These are phyloP conservation scores for Drosophila recens DNA, from an alignment of 2,888 invertebrate species.

Conservation along the genomic window DNA sequence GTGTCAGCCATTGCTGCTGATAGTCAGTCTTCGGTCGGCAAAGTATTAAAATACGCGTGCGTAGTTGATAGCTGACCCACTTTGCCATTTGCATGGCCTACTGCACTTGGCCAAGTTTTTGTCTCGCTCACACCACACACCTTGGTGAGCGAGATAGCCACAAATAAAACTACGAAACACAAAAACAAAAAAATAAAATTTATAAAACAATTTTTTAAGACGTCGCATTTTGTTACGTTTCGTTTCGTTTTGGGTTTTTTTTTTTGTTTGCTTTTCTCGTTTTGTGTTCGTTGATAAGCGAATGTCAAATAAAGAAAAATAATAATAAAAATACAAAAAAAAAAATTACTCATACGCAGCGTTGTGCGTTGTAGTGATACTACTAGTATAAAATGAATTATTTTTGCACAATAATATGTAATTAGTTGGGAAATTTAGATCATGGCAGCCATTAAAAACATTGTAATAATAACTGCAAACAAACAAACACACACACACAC, in stretches of 20 bases:
- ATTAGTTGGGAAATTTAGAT: conserved; percentile 79
- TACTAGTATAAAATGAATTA: conserved; percentile 24
- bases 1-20: conserved; percentile 38
- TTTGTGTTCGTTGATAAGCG: conserved; percentile 39
- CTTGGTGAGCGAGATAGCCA: conserved; percentile 30
- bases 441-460: conserved; percentile 78
- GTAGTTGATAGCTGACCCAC: conserved; percentile 82
- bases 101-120: conserved; percentile 86
- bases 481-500: not conserved
- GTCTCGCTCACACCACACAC: conserved; percentile 69
- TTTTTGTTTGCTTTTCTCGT: conserved; percentile 26
- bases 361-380: conserved; percentile 26
- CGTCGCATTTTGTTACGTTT: conserved; percentile 24
- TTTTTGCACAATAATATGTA: conserved; percentile 63
- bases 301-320: conserved; percentile 24
- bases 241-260: conserved; percentile 26
- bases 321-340: not conserved
- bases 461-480: conserved; percentile 59
- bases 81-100: conserved; percentile 85
- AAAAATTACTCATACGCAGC: conserved; percentile 56
- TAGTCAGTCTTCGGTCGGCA: conserved; percentile 26
- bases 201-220: conserved; percentile 29
- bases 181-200: conserved; percentile 18
- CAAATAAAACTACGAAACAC: conserved; percentile 22
- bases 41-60: conserved; percentile 53